phyloP scores from a whole-genome alignment of 1,140 invertebrate genomes.

The Cyrtorhinus lividipennis region DNA sequence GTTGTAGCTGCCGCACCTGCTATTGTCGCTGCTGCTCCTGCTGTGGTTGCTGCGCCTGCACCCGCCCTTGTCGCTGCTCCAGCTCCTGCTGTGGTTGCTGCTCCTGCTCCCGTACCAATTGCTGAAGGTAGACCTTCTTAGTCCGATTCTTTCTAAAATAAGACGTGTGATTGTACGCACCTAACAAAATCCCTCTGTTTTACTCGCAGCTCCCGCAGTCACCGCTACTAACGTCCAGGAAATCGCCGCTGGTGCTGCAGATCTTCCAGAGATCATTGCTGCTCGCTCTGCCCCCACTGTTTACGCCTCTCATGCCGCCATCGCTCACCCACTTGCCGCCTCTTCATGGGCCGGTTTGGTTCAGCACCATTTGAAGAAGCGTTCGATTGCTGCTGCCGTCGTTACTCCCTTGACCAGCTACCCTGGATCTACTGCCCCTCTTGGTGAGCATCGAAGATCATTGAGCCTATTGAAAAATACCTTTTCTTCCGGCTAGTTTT shows the following conservation, averaged over 20 bases:
- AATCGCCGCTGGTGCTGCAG: neutral
- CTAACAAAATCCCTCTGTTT: too few relatives aligned
- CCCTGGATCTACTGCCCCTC: conserved; percentile 16
- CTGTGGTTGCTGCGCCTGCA: neutral
- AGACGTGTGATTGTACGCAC: too few relatives aligned
- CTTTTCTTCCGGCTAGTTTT: too few relatives aligned
- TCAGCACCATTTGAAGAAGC: neutral
- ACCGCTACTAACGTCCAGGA: neutral
- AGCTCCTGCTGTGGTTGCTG: neutral
- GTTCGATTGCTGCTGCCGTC: neutral
- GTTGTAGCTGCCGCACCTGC: neutral
- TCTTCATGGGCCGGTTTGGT: neutral
- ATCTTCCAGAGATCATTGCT: conserved; percentile 5
- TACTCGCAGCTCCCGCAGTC: neutral
- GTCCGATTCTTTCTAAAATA: too few relatives aligned
- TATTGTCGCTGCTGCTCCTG: conserved; percentile 2
- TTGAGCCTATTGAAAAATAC: too few relatives aligned
- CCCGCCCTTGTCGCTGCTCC: neutral
- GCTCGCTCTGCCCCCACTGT: neutral
- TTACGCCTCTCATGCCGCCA: neutral
- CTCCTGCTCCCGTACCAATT: neutral
- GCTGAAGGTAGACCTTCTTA: conserved; percentile 6
- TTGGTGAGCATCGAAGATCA: too few relatives aligned
- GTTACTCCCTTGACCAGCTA: conserved; percentile 18
- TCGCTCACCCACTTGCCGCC: conserved; percentile 4